phyloP scores from a whole-genome alignment of 2,113 vertebrate genomes.

The Xyrauchen texanus region DNA sequence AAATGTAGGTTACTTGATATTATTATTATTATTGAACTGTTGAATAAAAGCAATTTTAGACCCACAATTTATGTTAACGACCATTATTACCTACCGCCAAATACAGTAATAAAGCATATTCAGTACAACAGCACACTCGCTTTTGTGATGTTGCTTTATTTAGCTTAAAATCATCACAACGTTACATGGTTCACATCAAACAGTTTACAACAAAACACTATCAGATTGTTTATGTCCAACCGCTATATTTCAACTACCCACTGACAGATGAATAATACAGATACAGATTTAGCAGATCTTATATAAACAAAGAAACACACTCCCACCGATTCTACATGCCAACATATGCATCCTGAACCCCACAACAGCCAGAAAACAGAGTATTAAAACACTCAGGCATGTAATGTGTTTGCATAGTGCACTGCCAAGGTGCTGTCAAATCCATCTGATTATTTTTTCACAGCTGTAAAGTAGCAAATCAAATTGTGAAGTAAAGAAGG shows the following conservation, averaged over 20 bases:
- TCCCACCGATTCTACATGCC: neutral
- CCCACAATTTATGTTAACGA: too few species aligned
- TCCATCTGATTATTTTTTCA: constrained; percentile 18
- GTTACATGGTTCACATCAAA: too few species aligned
- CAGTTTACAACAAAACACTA: neutral
- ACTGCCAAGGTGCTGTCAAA: constrained; percentile 7
- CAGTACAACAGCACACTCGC: too few species aligned
- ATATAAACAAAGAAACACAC: neutral
- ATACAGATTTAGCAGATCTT: neutral
- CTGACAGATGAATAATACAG: neutral
- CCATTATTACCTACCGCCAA: too few species aligned
- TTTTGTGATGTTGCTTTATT: too few species aligned
- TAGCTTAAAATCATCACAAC: too few species aligned
- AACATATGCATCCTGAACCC: neutral
- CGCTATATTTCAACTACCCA: neutral
- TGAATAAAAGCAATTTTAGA: too few species aligned
- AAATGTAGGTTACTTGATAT: too few species aligned
- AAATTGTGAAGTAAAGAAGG: constrained; percentile 26
- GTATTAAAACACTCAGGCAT: neutral
- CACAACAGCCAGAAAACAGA: neutral
- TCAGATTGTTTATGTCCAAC: neutral
- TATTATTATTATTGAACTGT: too few species aligned
- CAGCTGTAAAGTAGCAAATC: constrained; percentile 31
- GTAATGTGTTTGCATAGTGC: constrained; percentile 1
- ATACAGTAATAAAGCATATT: too few species aligned